A percentile compares a stretch with the other conserved stretches of the same genome.
Evolutionary conservation across 1,140 invertebrate species (phyloP).

Genomic region (Trypoxylus dichotomus): DNA sequence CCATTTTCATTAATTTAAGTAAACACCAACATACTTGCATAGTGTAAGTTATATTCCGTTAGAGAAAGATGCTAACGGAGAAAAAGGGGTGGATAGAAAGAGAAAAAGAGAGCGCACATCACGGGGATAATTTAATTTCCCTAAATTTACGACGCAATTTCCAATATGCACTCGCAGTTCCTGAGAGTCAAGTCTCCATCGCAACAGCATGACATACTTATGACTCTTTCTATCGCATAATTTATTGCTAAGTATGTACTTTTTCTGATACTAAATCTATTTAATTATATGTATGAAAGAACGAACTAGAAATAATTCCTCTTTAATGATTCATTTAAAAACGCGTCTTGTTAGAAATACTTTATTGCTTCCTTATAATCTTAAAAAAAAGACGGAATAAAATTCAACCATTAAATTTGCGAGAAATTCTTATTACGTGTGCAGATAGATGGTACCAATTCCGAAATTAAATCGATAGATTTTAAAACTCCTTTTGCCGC

Average conservation of each 20-base stretch:
- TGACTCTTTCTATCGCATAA: background rate
- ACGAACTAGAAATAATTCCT: too few relatives aligned
- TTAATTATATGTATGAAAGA: background rate
- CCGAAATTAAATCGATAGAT: slow-evolving; percentile 21
- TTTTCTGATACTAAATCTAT: background rate
- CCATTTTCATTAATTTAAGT: background rate
- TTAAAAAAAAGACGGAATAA: too few relatives aligned
- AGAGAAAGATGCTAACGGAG: background rate
- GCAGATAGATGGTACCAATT: background rate
- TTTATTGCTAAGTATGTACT: background rate
- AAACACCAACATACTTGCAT: background rate
- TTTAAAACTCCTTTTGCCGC: background rate
- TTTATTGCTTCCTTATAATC: background rate
- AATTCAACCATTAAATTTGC: too few relatives aligned
- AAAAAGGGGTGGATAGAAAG: background rate
- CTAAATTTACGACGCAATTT: slow-evolving; percentile 3
- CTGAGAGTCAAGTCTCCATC: background rate
- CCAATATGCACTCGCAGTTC: background rate
- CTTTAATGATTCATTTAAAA: background rate
- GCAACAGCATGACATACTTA: background rate
- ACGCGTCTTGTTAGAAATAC: background rate
- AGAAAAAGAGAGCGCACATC: background rate
- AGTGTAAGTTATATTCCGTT: background rate
- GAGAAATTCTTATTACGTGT: background rate
- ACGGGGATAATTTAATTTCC: background rate